phyloP scores from a whole-genome alignment of 2,113 vertebrate species.

The Hydrochoerus hydrochaeris region DNA sequence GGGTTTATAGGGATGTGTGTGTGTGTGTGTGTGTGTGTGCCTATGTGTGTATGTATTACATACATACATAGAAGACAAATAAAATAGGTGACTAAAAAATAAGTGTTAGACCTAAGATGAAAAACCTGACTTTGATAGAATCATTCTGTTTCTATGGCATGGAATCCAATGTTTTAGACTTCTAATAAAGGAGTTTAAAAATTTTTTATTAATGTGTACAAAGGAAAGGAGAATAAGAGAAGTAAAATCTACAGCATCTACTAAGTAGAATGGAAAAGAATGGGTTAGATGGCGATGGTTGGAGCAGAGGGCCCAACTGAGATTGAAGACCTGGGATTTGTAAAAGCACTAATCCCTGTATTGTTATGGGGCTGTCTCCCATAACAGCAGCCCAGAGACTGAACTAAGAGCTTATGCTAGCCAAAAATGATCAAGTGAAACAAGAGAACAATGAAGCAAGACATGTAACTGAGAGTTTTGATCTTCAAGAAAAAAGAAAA shows the following conservation, averaged over 20 bases:
- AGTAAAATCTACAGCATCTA: neutral
- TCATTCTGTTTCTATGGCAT: neutral
- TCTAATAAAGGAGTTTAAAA: neutral
- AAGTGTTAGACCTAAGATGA: neutral
- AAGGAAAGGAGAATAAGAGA: neutral
- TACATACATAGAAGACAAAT: no score
- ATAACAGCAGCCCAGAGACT: neutral
- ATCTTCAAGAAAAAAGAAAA: neutral
- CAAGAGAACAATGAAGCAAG: neutral
- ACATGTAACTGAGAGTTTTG: neutral
- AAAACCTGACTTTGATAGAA: neutral
- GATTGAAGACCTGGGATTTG: neutral
- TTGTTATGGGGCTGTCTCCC: neutral
- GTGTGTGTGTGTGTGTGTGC: neutral
- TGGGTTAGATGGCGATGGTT: fast-evolving
- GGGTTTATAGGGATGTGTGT: neutral
- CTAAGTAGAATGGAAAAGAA: neutral
- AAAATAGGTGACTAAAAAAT: neutral
- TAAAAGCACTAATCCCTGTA: neutral
- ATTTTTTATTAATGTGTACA: neutral
- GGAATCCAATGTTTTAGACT: neutral
- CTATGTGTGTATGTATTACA: no score
- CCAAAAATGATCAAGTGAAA: neutral
- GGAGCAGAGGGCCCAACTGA: neutral
- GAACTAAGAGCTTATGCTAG: neutral